A percentile compares a stretch with the other conserved stretches of the same genome.
phyloP scores from a whole-genome alignment of 2,888 invertebrate species.

The Volucella inflata region DNA sequence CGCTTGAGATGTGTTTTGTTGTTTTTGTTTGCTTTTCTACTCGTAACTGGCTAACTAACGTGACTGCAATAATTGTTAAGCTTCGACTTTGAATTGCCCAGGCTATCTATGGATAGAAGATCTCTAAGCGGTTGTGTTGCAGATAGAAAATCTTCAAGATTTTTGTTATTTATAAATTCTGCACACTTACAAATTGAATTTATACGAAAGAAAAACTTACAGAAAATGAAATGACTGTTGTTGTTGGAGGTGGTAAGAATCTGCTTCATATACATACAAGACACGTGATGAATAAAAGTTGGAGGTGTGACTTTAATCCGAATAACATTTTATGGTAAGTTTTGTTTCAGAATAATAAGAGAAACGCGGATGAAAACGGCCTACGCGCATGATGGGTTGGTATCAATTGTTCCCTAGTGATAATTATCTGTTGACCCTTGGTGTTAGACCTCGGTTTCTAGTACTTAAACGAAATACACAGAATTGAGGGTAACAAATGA shows the following conservation, averaged over 20 bases:
- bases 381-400: too few species aligned
- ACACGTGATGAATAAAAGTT: constrained; percentile 38
- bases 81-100: constrained; percentile 46
- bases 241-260: constrained; percentile 3
- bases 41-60: constrained; percentile 49
- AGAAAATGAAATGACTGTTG: constrained; percentile 26
- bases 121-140: constrained; percentile 22
- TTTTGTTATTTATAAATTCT: constrained; percentile 21
- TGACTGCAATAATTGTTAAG: constrained; percentile 68
- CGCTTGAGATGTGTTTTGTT: constrained; percentile 28
- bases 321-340: constrained; percentile 15
- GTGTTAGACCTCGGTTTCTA: too few species aligned
- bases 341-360: background rate
- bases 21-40: background rate
- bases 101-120: constrained; percentile 57
- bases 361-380: too few species aligned
- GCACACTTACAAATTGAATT: constrained; percentile 48
- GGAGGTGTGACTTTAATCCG: constrained; percentile 32
- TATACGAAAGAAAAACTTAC: constrained; percentile 31
- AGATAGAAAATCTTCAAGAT: constrained; percentile 46
- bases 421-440: too few species aligned
- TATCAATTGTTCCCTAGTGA: too few species aligned
- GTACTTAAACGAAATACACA: too few species aligned
- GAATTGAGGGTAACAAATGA: too few species aligned
- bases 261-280: constrained; percentile 37